Evolutionary conservation across 92 coral and sea anemone genomes (phyloP), one percentile per base, ranked within the genome.

Genomic region (Hydrozoanthus gracilis): DNA sequence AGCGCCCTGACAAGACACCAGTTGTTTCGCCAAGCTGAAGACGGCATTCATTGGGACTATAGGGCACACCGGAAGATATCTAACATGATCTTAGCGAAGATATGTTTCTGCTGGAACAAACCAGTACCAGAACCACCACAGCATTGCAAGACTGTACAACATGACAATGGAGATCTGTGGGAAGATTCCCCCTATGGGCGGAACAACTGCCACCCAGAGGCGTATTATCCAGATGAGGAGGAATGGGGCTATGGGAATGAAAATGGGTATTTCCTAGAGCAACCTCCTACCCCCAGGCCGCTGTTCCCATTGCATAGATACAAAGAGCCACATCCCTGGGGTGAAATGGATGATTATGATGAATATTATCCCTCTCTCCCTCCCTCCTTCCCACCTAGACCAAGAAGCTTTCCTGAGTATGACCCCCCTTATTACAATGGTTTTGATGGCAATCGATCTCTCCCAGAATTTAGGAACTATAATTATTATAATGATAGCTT

Each of bases 31-130:
- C 96, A 95, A 82, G 98, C 94, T 0, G 92, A 74, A 44, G 99
- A 96, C 54, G 99, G 99, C 6, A 95, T 96, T 46, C 99, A 96
- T 44, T 96, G 99, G 99, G 94, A 91, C 7, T 84, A 84, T 73
- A 77, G 92, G 18, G 98, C 99, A 0, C 99, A 96, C 69, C 83
- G 99, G 20, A 94, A 94, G 82, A 94, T 96, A 46, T 89, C 99
- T 8, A 92, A 92, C 78, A 88, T 91, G 27, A 89, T 96, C 39
- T 75, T 96, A 44, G 84, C 90, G 3, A 93, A 92, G 45, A 66
- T 96, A 7, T 77, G 95, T 82, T 73, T 16, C 7, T 68, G 83
- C 6, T 95, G 96, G 98, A 88, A 79, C 35, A 82, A 77, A 47
- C 67, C 78, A 35, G 45, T 84, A 5, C 92, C 91, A 44, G 89